These are phyloP conservation scores for Gonatopus flavifemur DNA, from an alignment of 1,140 invertebrate species.

Conservation along the genomic window DNA sequence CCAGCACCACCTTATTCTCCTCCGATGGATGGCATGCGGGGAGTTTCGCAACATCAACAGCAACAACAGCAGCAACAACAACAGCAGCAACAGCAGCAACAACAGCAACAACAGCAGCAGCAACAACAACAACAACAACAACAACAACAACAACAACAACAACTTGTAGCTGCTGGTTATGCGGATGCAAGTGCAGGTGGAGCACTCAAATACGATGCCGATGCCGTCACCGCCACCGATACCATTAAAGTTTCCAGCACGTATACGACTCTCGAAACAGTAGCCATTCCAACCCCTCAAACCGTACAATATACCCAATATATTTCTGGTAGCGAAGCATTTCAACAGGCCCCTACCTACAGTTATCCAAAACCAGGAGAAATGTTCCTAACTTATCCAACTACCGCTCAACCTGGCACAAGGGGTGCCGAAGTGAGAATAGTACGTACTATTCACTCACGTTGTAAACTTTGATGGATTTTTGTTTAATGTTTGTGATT, in stretches of 20 bases:
- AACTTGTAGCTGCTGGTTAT: slow-evolving; percentile 16
- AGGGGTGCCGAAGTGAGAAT: slow-evolving; percentile 40
- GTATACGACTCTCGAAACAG: slow-evolving; percentile 53
- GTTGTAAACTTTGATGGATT: not conserved
- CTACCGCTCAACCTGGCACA: slow-evolving; percentile 36
- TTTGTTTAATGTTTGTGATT: not conserved
- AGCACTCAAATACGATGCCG: slow-evolving; percentile 39
- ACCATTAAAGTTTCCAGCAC: slow-evolving; percentile 47
- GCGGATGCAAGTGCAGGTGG: slow-evolving; percentile 15
- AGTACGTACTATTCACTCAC: not conserved
- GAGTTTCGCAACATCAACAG: not conserved
- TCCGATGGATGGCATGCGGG: slow-evolving; percentile 33
- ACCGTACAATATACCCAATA: slow-evolving; percentile 49
- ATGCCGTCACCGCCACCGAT: slow-evolving; percentile 32
- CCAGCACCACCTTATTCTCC: slow-evolving; percentile 42
- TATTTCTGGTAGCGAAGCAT: slow-evolving; percentile 38
- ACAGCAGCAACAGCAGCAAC: slow-evolving; percentile 23
- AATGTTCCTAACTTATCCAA: slow-evolving; percentile 42
- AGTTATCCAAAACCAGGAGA: slow-evolving; percentile 44
- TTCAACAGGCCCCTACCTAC: slow-evolving; percentile 42
- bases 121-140: slow-evolving; percentile 24
- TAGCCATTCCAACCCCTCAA: slow-evolving; percentile 40
- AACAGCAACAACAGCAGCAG: slow-evolving; percentile 17
- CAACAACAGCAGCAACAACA: slow-evolving; percentile 25
- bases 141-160: slow-evolving; percentile 23